phyloP scores from a whole-genome alignment of 2,888 invertebrate species.

The Hyppa rectilinea region DNA sequence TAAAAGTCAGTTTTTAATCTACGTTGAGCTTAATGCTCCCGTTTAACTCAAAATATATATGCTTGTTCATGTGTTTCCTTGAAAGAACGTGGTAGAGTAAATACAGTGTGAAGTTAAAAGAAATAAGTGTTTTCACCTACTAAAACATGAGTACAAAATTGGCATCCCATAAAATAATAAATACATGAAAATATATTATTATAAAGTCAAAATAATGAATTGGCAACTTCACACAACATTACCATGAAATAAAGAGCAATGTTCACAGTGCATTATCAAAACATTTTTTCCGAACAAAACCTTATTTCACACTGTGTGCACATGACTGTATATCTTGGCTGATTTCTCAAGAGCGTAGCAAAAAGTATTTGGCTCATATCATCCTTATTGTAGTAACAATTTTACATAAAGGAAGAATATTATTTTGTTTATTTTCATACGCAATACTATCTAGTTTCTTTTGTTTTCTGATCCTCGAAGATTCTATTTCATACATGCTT shows the following conservation, averaged over 20 bases:
- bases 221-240: constrained; percentile 49
- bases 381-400: constrained; percentile 61
- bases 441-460: constrained; percentile 34
- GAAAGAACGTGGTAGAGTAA: too few species aligned
- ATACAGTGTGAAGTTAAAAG: too few species aligned
- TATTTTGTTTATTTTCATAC: constrained; percentile 53
- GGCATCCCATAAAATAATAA: not conserved
- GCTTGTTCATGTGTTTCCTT: not conserved
- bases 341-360: constrained; percentile 81
- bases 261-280: constrained; percentile 73
- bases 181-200: not conserved
- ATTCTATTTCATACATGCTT: not conserved
- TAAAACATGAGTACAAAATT: not conserved
- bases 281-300: constrained; percentile 79
- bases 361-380: constrained; percentile 76
- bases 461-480: constrained; percentile 3
- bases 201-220: constrained; percentile 35
- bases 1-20: too few species aligned
- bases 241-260: constrained; percentile 58
- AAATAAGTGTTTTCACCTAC: too few species aligned
- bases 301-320: constrained; percentile 88
- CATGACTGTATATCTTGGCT: constrained; percentile 82
- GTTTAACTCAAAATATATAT: too few species aligned
- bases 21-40: too few species aligned
- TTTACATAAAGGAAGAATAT: constrained; percentile 58